A percentile compares a stretch with the other conserved stretches of the same genome.
Conservation (phyloP, 1,140 invertebrate species). For the Penaeus chinensis region DNA sequence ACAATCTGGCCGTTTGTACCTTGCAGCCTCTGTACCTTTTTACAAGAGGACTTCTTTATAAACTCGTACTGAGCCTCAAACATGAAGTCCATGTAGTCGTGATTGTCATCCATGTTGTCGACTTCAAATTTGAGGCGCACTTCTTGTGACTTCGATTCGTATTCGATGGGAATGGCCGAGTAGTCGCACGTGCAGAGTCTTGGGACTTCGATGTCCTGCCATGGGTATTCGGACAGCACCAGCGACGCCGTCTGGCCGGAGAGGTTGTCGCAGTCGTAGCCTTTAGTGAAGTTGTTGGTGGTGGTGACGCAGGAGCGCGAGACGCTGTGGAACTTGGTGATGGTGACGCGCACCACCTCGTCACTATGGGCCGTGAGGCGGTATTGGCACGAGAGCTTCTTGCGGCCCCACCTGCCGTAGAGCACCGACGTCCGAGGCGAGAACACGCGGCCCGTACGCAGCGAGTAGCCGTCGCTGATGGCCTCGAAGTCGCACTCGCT, state of each 20-base stretch:
- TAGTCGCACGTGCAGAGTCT: constrained; percentile 77
- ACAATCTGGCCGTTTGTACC: constrained; percentile 62
- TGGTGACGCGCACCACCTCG: constrained; percentile 57
- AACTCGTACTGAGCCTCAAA: constrained; percentile 79
- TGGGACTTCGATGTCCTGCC: constrained; percentile 62
- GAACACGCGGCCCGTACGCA: constrained; percentile 50
- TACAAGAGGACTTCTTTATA: constrained; percentile 61
- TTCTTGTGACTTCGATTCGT: constrained; percentile 80
- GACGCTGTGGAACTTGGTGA: constrained; percentile 61
- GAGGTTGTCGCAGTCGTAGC: constrained; percentile 57
- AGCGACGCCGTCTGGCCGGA: constrained; percentile 55
- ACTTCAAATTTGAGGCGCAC: constrained; percentile 86
- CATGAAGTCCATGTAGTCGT: constrained; percentile 84
- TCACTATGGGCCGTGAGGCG: constrained; percentile 54
- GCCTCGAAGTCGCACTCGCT: constrained; percentile 61
- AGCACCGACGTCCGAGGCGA: constrained; percentile 59
- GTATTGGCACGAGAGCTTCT: constrained; percentile 58
- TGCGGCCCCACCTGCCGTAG: constrained; percentile 59
- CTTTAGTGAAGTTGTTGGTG: constrained; percentile 61
- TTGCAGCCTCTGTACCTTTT: constrained; percentile 58
- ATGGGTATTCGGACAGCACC: constrained; percentile 61
- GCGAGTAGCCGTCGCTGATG: constrained; percentile 61
- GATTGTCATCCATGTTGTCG: constrained; percentile 82
- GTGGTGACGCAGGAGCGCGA: constrained; percentile 60
- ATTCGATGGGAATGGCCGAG: constrained; percentile 73